phyloP scores from a whole-genome alignment of 2,113 vertebrate species.

The Hiodon tergisus region DNA sequence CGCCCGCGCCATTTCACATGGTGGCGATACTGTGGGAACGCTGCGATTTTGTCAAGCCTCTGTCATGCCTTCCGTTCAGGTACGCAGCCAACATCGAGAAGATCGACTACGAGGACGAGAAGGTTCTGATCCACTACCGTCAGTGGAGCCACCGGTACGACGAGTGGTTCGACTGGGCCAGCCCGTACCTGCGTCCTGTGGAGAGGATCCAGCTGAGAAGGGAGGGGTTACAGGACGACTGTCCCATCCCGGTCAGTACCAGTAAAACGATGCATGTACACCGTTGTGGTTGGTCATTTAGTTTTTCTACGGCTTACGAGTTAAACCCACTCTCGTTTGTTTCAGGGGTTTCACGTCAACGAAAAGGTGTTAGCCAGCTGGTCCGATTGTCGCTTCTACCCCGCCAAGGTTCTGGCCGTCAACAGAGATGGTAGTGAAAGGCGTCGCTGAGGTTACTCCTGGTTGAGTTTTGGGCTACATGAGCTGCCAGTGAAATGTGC shows the following conservation, averaged over 20 bases:
- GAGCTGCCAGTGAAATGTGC: too few relatives aligned
- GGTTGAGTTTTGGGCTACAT: too few relatives aligned
- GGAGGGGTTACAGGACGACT: constrained; percentile 80
- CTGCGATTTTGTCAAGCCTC: not conserved
- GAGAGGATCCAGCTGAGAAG: constrained; percentile 87
- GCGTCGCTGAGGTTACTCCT: too few relatives aligned
- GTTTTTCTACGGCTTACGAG: too few relatives aligned
- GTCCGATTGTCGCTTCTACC: constrained; percentile 97
- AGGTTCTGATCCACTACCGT: constrained; percentile 86
- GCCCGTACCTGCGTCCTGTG: constrained; percentile 81
- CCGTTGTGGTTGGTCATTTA: not conserved
- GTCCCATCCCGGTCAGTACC: constrained; percentile 71
- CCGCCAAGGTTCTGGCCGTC: constrained; percentile 87
- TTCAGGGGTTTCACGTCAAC: constrained; percentile 85
- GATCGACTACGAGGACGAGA: constrained; percentile 87
- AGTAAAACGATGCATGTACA: not conserved
- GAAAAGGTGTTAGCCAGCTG: constrained; percentile 94
- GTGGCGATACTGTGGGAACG: too few relatives aligned
- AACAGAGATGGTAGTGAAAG: constrained; percentile 83
- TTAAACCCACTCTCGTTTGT: constrained; percentile 7
- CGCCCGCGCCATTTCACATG: too few relatives aligned
- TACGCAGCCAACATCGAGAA: constrained; percentile 93
- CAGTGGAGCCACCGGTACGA: constrained; percentile 94
- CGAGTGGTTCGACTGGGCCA: constrained; percentile 95
- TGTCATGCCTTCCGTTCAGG: constrained; percentile 52